phyloP scores from a whole-genome alignment of 2,113 vertebrate species.

The Mustela lutreola region DNA sequence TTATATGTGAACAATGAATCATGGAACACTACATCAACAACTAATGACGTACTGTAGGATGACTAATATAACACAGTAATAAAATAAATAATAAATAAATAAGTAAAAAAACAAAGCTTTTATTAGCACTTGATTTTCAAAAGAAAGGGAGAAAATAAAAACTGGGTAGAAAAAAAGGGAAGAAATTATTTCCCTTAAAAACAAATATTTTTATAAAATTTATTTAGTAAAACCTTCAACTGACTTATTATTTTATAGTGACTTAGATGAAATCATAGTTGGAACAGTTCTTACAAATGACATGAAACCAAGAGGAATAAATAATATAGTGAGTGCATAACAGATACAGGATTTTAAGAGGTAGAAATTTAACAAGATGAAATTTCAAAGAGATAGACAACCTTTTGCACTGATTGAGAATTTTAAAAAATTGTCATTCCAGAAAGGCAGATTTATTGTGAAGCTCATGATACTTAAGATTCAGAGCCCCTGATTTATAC shows the following conservation, averaged over 20 bases:
- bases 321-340: background rate
- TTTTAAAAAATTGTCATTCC: background rate
- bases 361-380: slow-evolving; percentile 11
- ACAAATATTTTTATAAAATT: slow-evolving; percentile 49
- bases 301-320: slow-evolving; percentile 37
- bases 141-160: slow-evolving; percentile 32
- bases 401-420: background rate
- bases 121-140: no score
- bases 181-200: background rate
- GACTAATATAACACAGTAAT: no score
- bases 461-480: background rate
- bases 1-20: no score
- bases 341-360: background rate
- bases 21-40: no score
- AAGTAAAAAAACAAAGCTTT: no score
- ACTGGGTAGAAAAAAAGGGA: background rate
- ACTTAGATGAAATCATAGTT: slow-evolving; percentile 40
- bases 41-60: no score
- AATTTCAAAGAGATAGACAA: background rate
- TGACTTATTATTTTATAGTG: background rate
- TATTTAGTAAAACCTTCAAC: slow-evolving; percentile 36
- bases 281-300: slow-evolving; percentile 20
- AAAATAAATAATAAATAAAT: no score
- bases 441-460: background rate
- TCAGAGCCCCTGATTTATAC: background rate